These are phyloP conservation scores for Notospermus geniculatus DNA, from an alignment of 1,140 invertebrate genomes.

Conservation along the genomic window DNA sequence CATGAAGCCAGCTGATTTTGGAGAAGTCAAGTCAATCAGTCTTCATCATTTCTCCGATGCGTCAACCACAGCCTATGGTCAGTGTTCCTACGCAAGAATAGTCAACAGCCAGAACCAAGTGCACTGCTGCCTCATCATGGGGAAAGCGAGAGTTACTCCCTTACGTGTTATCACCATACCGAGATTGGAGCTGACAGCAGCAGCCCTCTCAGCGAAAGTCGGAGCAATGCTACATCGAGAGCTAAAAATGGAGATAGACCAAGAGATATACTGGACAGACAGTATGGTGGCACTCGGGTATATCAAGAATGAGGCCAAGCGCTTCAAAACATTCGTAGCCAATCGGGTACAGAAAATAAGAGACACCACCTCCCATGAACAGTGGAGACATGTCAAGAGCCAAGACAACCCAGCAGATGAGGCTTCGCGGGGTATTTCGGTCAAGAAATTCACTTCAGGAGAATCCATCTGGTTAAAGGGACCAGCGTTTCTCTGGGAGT, in stretches of 20 bases:
- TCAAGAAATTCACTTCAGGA: background rate
- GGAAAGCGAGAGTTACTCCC: conserved; percentile 4
- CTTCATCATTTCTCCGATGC: conserved; percentile 15
- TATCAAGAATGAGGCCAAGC: conserved; percentile 12
- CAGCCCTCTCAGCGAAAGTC: background rate
- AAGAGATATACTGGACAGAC: conserved; percentile 1
- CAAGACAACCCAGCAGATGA: no score
- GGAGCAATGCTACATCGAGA: background rate
- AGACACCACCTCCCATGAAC: background rate
- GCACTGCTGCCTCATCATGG: background rate
- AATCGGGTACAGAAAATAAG: background rate
- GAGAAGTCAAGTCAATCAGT: background rate
- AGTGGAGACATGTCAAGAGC: background rate
- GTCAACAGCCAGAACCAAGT: background rate
- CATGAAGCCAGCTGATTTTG: background rate
- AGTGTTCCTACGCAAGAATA: conserved; percentile 7
- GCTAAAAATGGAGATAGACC: conserved; percentile 4
- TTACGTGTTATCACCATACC: background rate
- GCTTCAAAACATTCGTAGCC: no score
- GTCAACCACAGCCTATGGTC: background rate
- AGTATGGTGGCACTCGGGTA: conserved; percentile 7
- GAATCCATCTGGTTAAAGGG: no score
- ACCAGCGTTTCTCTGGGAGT: background rate
- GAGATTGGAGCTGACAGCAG: no score
- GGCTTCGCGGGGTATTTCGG: no score